Evolutionary conservation across 2,888 invertebrate genomes (phyloP), one percentile per base, ranked within the genome.

Genomic region (Octodonta nipae): DNA sequence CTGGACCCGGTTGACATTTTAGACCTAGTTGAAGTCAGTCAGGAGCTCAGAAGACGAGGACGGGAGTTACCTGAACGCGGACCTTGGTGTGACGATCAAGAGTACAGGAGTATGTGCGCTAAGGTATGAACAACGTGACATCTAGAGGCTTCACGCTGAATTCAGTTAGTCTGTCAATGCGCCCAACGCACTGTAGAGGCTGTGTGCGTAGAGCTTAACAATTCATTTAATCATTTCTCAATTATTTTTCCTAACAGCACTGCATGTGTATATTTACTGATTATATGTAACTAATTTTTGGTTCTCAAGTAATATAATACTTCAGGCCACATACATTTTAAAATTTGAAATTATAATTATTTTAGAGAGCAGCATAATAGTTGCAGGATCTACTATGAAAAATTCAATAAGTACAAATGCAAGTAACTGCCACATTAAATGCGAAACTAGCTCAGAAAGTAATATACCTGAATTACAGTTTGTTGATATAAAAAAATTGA

Each of bases 1-100:
- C 71, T 93, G 61, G 93, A 95, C 67, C 92, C 93, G 4, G 73
- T 89, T 54, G 74, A 77, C 46, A 83, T 92, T 57, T 79, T 92
- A 72, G 82, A 82, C 60, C 71, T 84, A 60, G 74, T 77, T 50
- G 89, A 91, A 59, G 78, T 91, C 54, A 77, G 80, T 50, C 86
- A 87, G 51, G 86, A 89, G 63, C 70, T 91, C 58, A 75, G 82
- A 51, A 74, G 88, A 52, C 77, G 85, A 54, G 86, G 85, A 57
- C 78, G 83, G 62, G 73, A 78, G 44, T 69, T 86, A 58, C 89
- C 89, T 40, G 80, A 81, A 55, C 76, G 84, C 55, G 76, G 78
- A 16, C 78, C 80, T 42, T 78, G 80, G 74, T 81, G 81, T 65
- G 75, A 80, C 48, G 86, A 87, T 61, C 78, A 78, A 55, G 76